Base-by-base conservation (phyloP, 2,888 invertebrate genomes). In the Neocrepidodera transversa region DNA sequence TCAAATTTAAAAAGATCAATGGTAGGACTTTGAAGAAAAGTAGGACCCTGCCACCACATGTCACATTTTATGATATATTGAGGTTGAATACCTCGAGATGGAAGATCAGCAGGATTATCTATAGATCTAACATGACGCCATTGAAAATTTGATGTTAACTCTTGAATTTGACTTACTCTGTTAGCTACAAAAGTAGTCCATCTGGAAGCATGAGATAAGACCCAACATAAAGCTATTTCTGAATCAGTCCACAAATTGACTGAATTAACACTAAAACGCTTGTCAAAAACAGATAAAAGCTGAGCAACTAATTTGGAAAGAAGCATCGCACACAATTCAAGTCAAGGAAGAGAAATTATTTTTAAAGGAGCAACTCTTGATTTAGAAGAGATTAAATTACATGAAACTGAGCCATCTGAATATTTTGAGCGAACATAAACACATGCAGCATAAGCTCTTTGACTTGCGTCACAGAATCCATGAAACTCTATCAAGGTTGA, bases 131-230 rank as follows among this genome's bases (percentile, higher is more conserved):
- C 36, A 17, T 64, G 48, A 6, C 52, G 20, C 55, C 62, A 62
- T 20, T 30, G 11, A 43, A 28, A 62, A 8, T 16, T 11, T 2
- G 28, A 20, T 7, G 38, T 40, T 14, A 48, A 13, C 7, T 10
- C 11, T 38, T 56, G 48, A 8, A 56, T 43, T 42, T 51, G 6
- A 2, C 55, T 16, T 8, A 64, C 58, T 36, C 64, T 48, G 23
- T 64, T 63, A 2, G 57, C 35, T 8, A 65, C 58, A 11, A 52
- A 63, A 64, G 28, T 23, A n/a, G 49, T 14, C 63, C 63, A 65
- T 23, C 59, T 13, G 30, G 49, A 53, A 1, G 58, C 7, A 45
- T 56, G 47, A 1, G 45, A 13, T 3, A 52, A 54, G 6, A 55
- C 11, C 65, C 66, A 66, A 38, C 28, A 32, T 14, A 36, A 13